Conservation (phyloP, 2,797 vertebrate genomes). For the Corythornis leucogaster region DNA sequence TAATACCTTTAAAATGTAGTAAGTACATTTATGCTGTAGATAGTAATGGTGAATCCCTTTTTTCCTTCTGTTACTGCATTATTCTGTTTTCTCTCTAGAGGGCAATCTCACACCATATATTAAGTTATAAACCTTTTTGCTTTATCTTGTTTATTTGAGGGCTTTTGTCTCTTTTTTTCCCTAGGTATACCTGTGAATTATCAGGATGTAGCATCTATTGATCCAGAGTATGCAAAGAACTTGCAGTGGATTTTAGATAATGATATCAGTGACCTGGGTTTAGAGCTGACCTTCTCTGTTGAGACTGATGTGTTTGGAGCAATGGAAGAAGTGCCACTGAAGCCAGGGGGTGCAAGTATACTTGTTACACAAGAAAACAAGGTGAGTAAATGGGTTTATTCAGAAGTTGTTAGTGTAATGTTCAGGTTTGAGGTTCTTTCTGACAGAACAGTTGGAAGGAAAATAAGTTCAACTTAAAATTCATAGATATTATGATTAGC, state of each 20-base stretch:
- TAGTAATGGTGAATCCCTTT: background rate
- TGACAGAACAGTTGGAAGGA: background rate
- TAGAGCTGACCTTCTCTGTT: constrained; percentile 97
- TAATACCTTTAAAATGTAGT: background rate
- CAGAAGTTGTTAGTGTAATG: background rate
- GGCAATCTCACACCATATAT: constrained; percentile 77
- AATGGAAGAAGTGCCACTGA: constrained; percentile 97
- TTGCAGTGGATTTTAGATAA: constrained; percentile 99
- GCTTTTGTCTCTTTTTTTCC: constrained; percentile 22
- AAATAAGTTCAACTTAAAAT: background rate
- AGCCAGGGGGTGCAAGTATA: constrained; percentile 92
- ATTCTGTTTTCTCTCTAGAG: constrained; percentile 75
- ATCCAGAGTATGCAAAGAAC: constrained; percentile 98
- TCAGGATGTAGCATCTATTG: constrained; percentile 97
- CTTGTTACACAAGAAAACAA: constrained; percentile 98
- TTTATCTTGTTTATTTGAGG: background rate
- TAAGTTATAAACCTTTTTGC: background rate
- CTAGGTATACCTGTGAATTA: constrained; percentile 98
- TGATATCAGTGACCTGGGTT: constrained; percentile 95
- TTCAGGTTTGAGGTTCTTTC: background rate
- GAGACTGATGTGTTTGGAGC: constrained; percentile 98
- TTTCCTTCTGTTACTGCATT: constrained; percentile 47
- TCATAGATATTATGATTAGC: background rate
- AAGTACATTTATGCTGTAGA: background rate
- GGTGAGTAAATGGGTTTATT: constrained; percentile 77